Percentiles rank a stretch among this genome's conserved stretches.
Conservation (phyloP, 2,797 vertebrate genomes). For the Rhyacichthys aspro region DNA sequence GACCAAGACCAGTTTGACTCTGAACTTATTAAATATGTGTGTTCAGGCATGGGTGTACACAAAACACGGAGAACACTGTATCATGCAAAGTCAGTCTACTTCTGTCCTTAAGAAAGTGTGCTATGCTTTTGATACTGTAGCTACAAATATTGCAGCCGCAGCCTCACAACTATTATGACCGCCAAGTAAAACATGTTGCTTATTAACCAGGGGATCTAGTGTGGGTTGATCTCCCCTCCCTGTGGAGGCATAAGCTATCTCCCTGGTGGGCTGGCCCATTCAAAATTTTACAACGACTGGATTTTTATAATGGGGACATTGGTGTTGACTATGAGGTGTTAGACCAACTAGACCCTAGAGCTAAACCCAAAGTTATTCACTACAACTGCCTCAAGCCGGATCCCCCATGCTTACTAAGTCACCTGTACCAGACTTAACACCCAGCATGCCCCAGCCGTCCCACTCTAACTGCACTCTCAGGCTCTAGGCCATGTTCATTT, state of each 20-base stretch:
- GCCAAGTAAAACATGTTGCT: slow-evolving; percentile 13
- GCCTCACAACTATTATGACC: slow-evolving; percentile 11
- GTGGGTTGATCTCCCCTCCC: slow-evolving; percentile 28
- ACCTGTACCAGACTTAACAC: neutral
- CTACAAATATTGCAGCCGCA: slow-evolving; percentile 6
- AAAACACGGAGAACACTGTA: no score
- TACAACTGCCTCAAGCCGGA: slow-evolving; percentile 30
- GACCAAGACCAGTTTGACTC: no score
- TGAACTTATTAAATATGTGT: no score
- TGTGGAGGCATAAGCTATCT: slow-evolving; percentile 28
- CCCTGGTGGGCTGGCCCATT: slow-evolving; percentile 27
- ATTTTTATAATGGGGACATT: neutral
- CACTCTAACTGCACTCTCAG: slow-evolving; percentile 10
- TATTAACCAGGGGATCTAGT: slow-evolving; percentile 27
- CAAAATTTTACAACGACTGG: slow-evolving; percentile 8
- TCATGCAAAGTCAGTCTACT: no score
- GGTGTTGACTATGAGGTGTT: slow-evolving; percentile 28
- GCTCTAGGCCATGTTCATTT: slow-evolving; percentile 7
- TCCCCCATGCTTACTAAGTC: slow-evolving; percentile 9
- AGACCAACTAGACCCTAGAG: slow-evolving; percentile 17
- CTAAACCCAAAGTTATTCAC: slow-evolving; percentile 29
- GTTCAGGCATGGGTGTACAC: no score
- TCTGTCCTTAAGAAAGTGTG: slow-evolving; percentile 13
- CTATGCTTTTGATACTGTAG: slow-evolving; percentile 12
- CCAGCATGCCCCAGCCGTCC: no score